These are phyloP conservation scores for Lathronympha strigana DNA, from an alignment of 2,888 invertebrate genomes.

Conservation along the genomic window DNA sequence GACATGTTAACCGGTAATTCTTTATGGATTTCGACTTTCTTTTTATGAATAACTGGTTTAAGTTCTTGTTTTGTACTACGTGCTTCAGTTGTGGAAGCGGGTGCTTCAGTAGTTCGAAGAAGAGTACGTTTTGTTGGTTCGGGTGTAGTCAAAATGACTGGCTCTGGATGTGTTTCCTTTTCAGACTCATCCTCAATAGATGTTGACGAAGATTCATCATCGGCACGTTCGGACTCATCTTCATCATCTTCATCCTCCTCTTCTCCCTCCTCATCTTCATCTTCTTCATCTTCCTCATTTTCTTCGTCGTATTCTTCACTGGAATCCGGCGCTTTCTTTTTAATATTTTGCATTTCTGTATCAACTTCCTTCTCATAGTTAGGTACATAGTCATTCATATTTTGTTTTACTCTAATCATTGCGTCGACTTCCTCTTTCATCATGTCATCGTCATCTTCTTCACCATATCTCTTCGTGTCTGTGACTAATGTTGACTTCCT, in stretches of 20 bases:
- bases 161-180: conserved; percentile 6
- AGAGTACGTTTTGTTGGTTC: conserved; percentile 68
- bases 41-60: conserved; percentile 65
- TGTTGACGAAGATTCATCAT: conserved; percentile 38
- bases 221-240: conserved; percentile 25
- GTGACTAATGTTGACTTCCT: conserved; percentile 75
- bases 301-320: conserved; percentile 49
- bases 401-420: conserved; percentile 68
- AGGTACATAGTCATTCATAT: conserved; percentile 72
- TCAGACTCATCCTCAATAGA: conserved; percentile 28
- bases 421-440: conserved; percentile 71
- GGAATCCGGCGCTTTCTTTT: conserved; percentile 41
- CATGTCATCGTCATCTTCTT: conserved; percentile 63
- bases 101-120: conserved; percentile 65
- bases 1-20: conserved; percentile 69
- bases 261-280: conserved; percentile 46
- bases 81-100: conserved; percentile 59
- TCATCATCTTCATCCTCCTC: conserved; percentile 45
- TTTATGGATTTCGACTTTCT: conserved; percentile 74
- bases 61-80: conserved; percentile 51
- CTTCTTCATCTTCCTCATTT: conserved; percentile 48
- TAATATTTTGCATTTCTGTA: conserved; percentile 45
- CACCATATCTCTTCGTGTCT: conserved; percentile 73
- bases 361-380: conserved; percentile 67
- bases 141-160: conserved; percentile 55